Conservation (phyloP, 2,888 invertebrate genomes). For the Rutpela maculata region DNA sequence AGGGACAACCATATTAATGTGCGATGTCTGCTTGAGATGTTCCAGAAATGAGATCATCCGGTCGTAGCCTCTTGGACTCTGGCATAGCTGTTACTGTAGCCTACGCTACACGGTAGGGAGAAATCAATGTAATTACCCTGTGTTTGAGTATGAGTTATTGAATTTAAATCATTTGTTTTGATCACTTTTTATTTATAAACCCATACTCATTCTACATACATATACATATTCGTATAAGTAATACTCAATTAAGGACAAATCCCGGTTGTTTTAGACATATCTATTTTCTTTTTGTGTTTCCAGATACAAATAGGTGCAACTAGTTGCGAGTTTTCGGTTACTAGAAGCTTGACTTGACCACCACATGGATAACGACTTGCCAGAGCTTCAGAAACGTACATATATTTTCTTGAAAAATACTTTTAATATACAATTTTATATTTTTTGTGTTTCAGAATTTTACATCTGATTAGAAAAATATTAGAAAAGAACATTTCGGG, state of each 20-base stretch:
- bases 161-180: slow-evolving; percentile 37
- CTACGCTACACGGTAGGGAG: slow-evolving; percentile 74
- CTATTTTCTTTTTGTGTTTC: slow-evolving; percentile 75
- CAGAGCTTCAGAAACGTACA: slow-evolving; percentile 62
- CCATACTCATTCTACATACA: slow-evolving; percentile 60
- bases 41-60: slow-evolving; percentile 74
- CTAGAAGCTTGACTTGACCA: slow-evolving; percentile 64
- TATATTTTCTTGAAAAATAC: slow-evolving; percentile 51
- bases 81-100: slow-evolving; percentile 68
- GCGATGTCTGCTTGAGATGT: slow-evolving; percentile 76
- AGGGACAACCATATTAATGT: slow-evolving; percentile 73
- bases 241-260: slow-evolving; percentile 48
- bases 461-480: slow-evolving; percentile 37
- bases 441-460: slow-evolving; percentile 56
- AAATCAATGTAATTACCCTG: slow-evolving; percentile 63
- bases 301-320: slow-evolving; percentile 73
- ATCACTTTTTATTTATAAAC: slow-evolving; percentile 44
- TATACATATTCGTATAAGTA: slow-evolving; percentile 42
- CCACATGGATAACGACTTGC: slow-evolving; percentile 62
- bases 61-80: slow-evolving; percentile 71
- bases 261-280: slow-evolving; percentile 69
- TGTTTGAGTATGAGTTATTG: slow-evolving; percentile 69
- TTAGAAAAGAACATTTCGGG: slow-evolving; percentile 22
- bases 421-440: slow-evolving; percentile 46
- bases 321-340: slow-evolving; percentile 62